Evolutionary conservation across 2,888 invertebrate species (phyloP), one percentile per base, ranked within the genome.

Genomic region (Vanessa cardui): DNA sequence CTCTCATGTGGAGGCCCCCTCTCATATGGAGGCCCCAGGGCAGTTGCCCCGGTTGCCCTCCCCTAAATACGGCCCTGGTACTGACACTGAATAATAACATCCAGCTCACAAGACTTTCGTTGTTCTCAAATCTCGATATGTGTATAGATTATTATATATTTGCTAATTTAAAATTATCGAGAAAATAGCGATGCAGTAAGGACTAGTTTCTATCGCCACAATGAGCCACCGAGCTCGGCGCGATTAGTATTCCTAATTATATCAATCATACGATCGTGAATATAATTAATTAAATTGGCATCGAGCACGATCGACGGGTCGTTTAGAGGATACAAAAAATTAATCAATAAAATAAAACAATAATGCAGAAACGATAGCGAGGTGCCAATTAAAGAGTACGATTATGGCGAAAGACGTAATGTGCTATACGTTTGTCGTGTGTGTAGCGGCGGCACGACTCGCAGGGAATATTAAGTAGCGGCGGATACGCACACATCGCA

Each of bases 371-470:
- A 54, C 21, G 60, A 52, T 60, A 58, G 62, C 46, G 61, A 70
- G 60, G 16, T 63, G 69, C 61, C 69, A 66, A 70, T 66, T 61
- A 64, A 61, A 58, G 33, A 49, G n/a, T 58, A 45, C 61, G 20
- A 18, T 47, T 66, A 66, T 50, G 66, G 62, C 58, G 49, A 44
- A 26, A 58, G 66, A 66, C 66, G 62, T 44, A 56, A 58, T 21
- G 62, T 20, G 26, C n/a, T n/a, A 26, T 20, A 58, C n/a, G 39
- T 45, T 31, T 44, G 16, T 31, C n/a, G 39, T 45, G 44, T 44
- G 16, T 31, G 15, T 26, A 8, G 26, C 52, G 33, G 31, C 52
- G 45, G 44, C 54, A 47, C 21, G 18, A 33, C 49, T 33, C 45
- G 56, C 49, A 20, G 47, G 12, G 65, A 65, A 65, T 65, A 46